Base-by-base conservation (phyloP, 2,113 vertebrate genomes). In the Sorex fumeus region DNA sequence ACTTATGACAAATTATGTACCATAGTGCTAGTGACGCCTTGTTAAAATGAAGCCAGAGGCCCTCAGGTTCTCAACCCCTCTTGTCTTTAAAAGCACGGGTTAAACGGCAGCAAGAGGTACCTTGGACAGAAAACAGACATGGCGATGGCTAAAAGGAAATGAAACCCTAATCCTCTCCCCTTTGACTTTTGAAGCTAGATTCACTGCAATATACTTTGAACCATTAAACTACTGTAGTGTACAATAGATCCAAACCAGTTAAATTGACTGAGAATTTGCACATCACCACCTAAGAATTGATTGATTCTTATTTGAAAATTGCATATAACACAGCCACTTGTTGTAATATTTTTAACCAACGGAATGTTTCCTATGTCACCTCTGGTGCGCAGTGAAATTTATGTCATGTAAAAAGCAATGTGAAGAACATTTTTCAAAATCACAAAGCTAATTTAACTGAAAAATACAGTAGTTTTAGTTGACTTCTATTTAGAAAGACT, bases 1-100 rank as follows among this genome's bases (percentile, higher is more conserved):
- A 98, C 98, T 98, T 98, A 98, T 98, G 98, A 99, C 98, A 99
- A 98, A 99, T 98, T 98, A 98, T 93, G 90, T 97, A 98, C 97
- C 97, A 98, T 98, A 98, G 98, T 98, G 98, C 98, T 98, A 97
- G 98, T 96, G 97, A 98, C 91, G 95, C 98, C 97, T 98, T 99
- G 98, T 98, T 98, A 99, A 98, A 99, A 98, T 98, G 98, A 98
- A 98, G 95, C 97, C 96, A 86, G 91, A 96, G 96, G 95, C 96
- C 96, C 47, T 72, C 75, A 95, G 97, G 96, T 97, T 97, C 95
- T 96, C 97, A 96, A 97, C 97, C 96, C 90, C 96, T 97, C 97
- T 98, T 97, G 97, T 98, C 97, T 98, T 98, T 97, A 98, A 98
- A 97, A 98, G 97, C 96, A 96, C 97, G 97, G 97, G 97, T 97